A percentile compares a stretch with the other conserved stretches of the same genome.
These are phyloP conservation scores for Esperia sulphurella DNA, from an alignment of 2,888 invertebrate species.

Conservation along the genomic window DNA sequence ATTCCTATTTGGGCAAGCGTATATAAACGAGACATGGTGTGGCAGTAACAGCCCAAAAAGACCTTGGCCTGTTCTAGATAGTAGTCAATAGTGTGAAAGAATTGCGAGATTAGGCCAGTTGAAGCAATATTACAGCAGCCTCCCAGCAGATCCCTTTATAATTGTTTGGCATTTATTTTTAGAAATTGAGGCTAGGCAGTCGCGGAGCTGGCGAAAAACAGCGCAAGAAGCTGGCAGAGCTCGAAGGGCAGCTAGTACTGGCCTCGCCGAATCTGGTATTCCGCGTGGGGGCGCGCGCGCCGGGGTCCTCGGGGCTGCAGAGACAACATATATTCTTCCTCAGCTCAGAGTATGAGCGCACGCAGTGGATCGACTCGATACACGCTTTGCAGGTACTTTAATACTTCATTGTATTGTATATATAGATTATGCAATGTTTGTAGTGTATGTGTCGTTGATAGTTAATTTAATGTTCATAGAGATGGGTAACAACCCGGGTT, in stretches of 20 bases:
- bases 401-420: neutral
- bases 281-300: slow-evolving; percentile 85
- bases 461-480: too few species aligned
- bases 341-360: slow-evolving; percentile 95
- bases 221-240: slow-evolving; percentile 92
- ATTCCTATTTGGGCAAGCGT: too few species aligned
- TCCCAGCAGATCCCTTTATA: too few species aligned
- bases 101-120: too few species aligned
- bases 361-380: slow-evolving; percentile 96
- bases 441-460: too few species aligned
- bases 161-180: slow-evolving; percentile 12
- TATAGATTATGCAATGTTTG: too few species aligned
- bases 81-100: too few species aligned
- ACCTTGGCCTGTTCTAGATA: too few species aligned
- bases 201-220: slow-evolving; percentile 88
- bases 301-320: slow-evolving; percentile 68
- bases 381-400: slow-evolving; percentile 84
- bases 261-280: slow-evolving; percentile 94
- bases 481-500: too few species aligned
- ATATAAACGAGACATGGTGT: too few species aligned
- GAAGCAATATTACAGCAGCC: too few species aligned
- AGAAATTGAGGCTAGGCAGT: slow-evolving; percentile 81
- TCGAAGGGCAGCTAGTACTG: slow-evolving; percentile 93
- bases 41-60: too few species aligned
- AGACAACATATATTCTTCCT: slow-evolving; percentile 91